A percentile compares a stretch with the other conserved stretches of the same genome.
These are phyloP conservation scores for Chlorospingus flavigularis DNA, from an alignment of 2,797 vertebrate genomes.

Conservation along the genomic window DNA sequence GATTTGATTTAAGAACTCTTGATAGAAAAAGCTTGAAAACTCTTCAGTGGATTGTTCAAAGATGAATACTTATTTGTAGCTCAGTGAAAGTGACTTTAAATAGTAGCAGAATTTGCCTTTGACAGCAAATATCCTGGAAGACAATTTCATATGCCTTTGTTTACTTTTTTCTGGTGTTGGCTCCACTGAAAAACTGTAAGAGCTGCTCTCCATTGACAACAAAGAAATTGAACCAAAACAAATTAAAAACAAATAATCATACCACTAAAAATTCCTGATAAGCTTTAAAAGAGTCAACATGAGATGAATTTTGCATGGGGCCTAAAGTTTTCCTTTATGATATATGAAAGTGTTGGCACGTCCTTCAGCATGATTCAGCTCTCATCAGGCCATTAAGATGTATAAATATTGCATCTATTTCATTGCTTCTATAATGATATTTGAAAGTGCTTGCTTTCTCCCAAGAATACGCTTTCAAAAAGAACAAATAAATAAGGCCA, in stretches of 20 bases:
- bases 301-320: neutral
- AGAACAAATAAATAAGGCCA: slow-evolving; percentile 28
- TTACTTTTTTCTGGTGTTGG: neutral
- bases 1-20: neutral
- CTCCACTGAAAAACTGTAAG: neutral
- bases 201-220: neutral
- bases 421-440: neutral
- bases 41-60: neutral
- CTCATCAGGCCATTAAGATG: neutral
- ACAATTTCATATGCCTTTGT: neutral
- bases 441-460: neutral
- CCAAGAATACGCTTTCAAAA: neutral
- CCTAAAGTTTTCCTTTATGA: neutral
- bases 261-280: neutral
- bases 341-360: neutral
- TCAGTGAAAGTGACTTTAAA: neutral
- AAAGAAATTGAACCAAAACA: neutral
- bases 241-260: neutral
- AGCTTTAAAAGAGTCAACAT: neutral
- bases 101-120: neutral
- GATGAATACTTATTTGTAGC: neutral
- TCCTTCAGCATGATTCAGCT: neutral
- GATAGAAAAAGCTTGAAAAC: neutral
- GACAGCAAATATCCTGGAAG: neutral
- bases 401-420: neutral